Evolutionary conservation across 2,113 vertebrate species (phyloP).

Genomic region (Rostratula benghalensis): DNA sequence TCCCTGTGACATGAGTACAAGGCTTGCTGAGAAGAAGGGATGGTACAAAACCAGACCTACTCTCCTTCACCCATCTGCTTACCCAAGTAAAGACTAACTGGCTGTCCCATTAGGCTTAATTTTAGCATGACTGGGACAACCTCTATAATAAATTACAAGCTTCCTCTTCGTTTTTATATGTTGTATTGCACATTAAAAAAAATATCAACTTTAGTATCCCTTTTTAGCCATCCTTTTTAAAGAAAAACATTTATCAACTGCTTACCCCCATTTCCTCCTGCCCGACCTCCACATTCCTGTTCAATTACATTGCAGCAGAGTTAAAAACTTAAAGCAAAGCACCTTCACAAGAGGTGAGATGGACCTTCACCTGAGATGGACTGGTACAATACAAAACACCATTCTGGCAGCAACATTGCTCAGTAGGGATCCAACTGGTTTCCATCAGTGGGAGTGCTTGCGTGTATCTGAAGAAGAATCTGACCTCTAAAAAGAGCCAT

Average conservation of each 20-base stretch:
- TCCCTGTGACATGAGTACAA: background rate
- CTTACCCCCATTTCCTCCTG: background rate
- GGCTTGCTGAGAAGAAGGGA: background rate
- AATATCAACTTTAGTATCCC: background rate
- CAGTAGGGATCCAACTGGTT: background rate
- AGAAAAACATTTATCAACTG: background rate
- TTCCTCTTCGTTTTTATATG: background rate
- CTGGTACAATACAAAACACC: background rate
- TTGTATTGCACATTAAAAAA: background rate
- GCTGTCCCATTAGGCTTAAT: background rate
- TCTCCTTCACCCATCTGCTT: slow-evolving; percentile 23
- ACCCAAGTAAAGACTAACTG: background rate
- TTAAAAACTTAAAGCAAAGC: background rate
- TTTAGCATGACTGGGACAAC: background rate
- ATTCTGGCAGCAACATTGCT: background rate
- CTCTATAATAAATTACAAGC: background rate
- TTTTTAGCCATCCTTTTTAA: background rate
- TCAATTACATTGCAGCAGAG: background rate
- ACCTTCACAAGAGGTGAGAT: background rate
- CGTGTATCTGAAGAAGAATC: background rate
- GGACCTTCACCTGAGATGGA: background rate
- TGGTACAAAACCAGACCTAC: background rate
- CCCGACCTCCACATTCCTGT: background rate
- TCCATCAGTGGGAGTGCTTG: background rate
- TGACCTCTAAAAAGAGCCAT: background rate